Conservation (phyloP, 2,888 invertebrate species). For the Eupithecia inturbata region DNA sequence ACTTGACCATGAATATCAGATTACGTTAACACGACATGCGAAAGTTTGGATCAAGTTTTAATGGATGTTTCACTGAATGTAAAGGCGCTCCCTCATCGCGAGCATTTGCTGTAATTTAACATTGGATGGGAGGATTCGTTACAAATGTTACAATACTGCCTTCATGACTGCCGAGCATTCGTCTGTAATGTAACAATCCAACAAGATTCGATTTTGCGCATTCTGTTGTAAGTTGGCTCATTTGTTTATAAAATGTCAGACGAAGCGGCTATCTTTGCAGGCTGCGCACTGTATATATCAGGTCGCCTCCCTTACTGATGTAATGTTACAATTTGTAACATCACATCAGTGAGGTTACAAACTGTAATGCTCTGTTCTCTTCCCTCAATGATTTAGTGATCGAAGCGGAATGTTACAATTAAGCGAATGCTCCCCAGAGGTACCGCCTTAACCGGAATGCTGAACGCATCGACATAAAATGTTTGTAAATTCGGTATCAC, state of each 20-base stretch:
- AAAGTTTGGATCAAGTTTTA: constrained; percentile 1
- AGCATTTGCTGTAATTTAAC: not conserved
- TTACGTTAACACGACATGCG: constrained; percentile 8
- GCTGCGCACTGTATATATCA: too few relatives aligned
- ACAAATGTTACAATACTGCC: too few relatives aligned
- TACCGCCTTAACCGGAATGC: not conserved
- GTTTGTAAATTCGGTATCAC: not conserved
- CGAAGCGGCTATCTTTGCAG: not conserved
- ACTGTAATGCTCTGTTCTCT: too few relatives aligned
- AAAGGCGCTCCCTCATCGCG: not conserved
- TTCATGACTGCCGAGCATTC: too few relatives aligned
- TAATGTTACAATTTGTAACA: too few relatives aligned
- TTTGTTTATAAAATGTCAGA: not conserved
- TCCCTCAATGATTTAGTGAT: too few relatives aligned
- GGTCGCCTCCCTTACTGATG: too few relatives aligned
- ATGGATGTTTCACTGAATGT: not conserved
- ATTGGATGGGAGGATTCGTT: too few relatives aligned
- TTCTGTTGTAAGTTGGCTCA: not conserved
- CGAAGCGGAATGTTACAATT: not conserved
- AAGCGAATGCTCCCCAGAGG: not conserved
- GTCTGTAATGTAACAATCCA: too few relatives aligned
- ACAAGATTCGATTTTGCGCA: not conserved
- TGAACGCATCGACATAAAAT: not conserved
- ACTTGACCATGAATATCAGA: constrained; percentile 26
- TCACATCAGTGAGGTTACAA: too few relatives aligned